phyloP scores from a whole-genome alignment of 2,888 invertebrate genomes.

The Encarsia formosa region DNA sequence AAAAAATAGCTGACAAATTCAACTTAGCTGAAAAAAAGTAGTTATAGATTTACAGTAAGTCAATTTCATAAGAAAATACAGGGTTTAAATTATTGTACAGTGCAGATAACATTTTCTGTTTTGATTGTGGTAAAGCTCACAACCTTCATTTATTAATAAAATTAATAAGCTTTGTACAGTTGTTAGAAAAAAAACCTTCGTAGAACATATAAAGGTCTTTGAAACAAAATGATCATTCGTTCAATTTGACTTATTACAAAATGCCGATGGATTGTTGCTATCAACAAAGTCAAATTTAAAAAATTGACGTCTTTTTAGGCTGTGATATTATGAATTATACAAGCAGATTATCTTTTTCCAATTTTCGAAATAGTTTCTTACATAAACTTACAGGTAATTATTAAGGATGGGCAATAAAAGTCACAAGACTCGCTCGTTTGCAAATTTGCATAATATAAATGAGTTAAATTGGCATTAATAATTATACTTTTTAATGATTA shows the following conservation, averaged over 20 bases:
- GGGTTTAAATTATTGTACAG: not conserved
- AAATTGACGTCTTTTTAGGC: slow-evolving; percentile 12
- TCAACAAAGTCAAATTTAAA: slow-evolving; percentile 15
- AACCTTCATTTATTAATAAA: slow-evolving; percentile 28
- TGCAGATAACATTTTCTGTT: slow-evolving; percentile 3
- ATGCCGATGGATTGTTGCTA: too few species aligned
- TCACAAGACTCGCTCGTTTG: slow-evolving; percentile 17
- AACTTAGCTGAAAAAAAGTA: too few species aligned
- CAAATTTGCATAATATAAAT: slow-evolving; percentile 29
- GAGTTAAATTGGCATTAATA: slow-evolving; percentile 40
- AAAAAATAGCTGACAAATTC: too few species aligned
- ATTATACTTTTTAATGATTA: slow-evolving; percentile 40
- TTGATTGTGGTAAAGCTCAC: slow-evolving; percentile 25
- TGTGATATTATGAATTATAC: not conserved
- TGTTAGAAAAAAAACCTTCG: slow-evolving; percentile 26
- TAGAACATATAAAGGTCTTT: slow-evolving; percentile 10
- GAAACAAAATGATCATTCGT: slow-evolving; percentile 14
- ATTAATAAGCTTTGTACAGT: slow-evolving; percentile 29
- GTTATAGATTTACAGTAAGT: too few species aligned
- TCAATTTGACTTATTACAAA: slow-evolving; percentile 15
- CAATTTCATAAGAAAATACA: not conserved
- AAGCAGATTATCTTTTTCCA: slow-evolving; percentile 19
- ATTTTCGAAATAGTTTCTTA: slow-evolving; percentile 11
- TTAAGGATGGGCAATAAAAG: slow-evolving; percentile 21
- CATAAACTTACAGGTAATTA: slow-evolving; percentile 22